Evolutionary conservation across 2,113 vertebrate species (phyloP).

Genomic region (Sardina pilchardus): DNA sequence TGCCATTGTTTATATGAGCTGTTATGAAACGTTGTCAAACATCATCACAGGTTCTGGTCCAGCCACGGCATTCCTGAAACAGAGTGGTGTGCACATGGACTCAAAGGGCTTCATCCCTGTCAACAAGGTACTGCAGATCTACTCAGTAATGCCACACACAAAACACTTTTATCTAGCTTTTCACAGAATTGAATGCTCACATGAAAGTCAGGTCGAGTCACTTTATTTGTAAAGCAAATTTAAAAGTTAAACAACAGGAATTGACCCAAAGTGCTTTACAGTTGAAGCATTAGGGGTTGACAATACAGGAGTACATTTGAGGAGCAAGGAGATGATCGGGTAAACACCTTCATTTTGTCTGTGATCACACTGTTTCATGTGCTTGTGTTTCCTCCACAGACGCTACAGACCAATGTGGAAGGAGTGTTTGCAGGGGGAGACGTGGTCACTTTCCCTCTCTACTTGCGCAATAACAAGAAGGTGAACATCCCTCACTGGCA

Average conservation of each 20-base stretch:
- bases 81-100: constrained; percentile 88
- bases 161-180: neutral
- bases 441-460: constrained; percentile 84
- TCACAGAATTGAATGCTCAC: no score
- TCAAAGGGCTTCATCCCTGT: constrained; percentile 92
- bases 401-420: constrained; percentile 90
- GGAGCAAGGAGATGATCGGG: no score
- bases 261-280: no score
- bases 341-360: neutral
- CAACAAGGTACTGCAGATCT: constrained; percentile 81
- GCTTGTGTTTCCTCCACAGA: constrained; percentile 64
- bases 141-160: neutral
- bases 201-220: no score
- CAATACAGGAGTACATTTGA: no score
- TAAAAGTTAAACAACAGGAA: no score
- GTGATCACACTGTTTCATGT: neutral
- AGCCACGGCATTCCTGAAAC: constrained; percentile 89
- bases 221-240: no score
- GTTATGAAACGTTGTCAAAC: neutral
- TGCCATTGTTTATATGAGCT: neutral
- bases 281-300: no score
- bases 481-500: constrained; percentile 98
- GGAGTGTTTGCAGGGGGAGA: constrained; percentile 93
- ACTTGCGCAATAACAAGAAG: constrained; percentile 89
- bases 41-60: constrained; percentile 79